Conservation (phyloP, 2,888 invertebrate genomes). For the Chydorus sphaericus region DNA sequence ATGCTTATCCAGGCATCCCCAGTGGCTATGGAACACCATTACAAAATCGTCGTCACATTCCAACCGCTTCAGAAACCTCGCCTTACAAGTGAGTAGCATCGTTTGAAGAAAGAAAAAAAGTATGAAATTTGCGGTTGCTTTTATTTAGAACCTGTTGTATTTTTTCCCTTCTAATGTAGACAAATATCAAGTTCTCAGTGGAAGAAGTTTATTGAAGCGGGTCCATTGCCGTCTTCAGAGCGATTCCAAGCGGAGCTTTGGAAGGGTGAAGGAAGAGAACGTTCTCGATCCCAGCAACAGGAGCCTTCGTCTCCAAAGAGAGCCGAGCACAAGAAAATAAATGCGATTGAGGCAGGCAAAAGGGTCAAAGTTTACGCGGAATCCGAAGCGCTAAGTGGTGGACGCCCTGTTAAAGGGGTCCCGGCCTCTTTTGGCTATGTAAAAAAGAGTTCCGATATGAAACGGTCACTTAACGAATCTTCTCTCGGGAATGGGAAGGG, state of each 20-base stretch:
- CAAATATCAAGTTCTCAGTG: constrained; percentile 33
- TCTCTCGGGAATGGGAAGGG: background rate
- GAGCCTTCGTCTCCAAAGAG: constrained; percentile 15
- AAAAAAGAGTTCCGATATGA: constrained; percentile 32
- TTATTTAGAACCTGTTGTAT: background rate
- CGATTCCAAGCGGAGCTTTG: constrained; percentile 20
- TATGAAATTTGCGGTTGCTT: background rate
- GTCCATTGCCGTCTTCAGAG: constrained; percentile 22
- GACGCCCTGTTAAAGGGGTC: constrained; percentile 39
- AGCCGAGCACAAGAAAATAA: constrained; percentile 18
- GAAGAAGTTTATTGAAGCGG: constrained; percentile 35
- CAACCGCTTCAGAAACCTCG: background rate
- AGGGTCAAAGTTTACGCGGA: constrained; percentile 1
- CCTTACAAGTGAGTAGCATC: constrained; percentile 2
- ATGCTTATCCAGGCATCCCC: constrained; percentile 1
- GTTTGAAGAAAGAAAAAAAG: background rate
- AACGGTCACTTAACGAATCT: constrained; percentile 29
- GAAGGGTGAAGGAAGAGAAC: constrained; percentile 16
- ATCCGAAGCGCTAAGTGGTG: background rate
- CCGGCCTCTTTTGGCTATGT: constrained; percentile 76
- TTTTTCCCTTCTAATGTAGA: constrained; percentile 20
- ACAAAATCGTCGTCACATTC: constrained; percentile 5
- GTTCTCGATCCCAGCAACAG: constrained; percentile 17
- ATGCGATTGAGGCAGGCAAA: constrained; percentile 3
- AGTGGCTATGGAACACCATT: constrained; percentile 10